Evolutionary conservation across 1,140 invertebrate genomes (phyloP).

Genomic region (Macrotrachela quadricornifera): DNA sequence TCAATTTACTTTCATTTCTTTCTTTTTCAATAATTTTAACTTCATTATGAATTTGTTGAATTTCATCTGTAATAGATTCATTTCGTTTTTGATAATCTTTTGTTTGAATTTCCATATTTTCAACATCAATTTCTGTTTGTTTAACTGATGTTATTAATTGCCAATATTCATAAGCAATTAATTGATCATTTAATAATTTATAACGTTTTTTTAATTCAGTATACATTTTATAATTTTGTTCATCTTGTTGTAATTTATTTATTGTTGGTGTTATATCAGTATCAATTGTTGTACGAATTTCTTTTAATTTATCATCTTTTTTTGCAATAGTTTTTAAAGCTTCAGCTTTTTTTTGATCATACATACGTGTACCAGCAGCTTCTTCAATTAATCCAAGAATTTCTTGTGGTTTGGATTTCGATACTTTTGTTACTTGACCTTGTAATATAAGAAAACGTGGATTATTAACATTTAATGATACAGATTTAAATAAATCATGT

Average conservation of each 20-base stretch:
- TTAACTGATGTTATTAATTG: neutral
- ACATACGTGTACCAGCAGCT: constrained; percentile 89
- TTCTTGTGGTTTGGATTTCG: constrained; percentile 96
- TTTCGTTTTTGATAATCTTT: neutral
- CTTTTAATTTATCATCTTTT: constrained; percentile 69
- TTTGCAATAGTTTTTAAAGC: constrained; percentile 71
- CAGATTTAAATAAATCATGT: constrained; percentile 77
- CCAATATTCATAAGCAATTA: neutral
- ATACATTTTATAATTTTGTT: no score
- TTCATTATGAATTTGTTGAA: neutral
- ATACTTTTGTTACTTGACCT: constrained; percentile 90
- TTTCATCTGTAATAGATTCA: neutral
- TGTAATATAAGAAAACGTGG: constrained; percentile 99
- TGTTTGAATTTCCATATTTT: neutral
- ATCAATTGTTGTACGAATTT: constrained; percentile 59
- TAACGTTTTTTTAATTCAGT: neutral
- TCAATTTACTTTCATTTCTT: no score
- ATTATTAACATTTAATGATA: constrained; percentile 95
- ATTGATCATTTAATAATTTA: neutral
- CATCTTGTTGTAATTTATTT: constrained; percentile 59
- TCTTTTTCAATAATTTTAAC: neutral
- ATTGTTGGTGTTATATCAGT: constrained; percentile 73
- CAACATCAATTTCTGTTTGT: neutral
- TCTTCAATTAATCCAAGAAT: constrained; percentile 97
- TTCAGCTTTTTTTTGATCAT: constrained; percentile 73